These are phyloP conservation scores for Poecilia gillii DNA, from an alignment of 2,797 vertebrate species.

Conservation along the genomic window DNA sequence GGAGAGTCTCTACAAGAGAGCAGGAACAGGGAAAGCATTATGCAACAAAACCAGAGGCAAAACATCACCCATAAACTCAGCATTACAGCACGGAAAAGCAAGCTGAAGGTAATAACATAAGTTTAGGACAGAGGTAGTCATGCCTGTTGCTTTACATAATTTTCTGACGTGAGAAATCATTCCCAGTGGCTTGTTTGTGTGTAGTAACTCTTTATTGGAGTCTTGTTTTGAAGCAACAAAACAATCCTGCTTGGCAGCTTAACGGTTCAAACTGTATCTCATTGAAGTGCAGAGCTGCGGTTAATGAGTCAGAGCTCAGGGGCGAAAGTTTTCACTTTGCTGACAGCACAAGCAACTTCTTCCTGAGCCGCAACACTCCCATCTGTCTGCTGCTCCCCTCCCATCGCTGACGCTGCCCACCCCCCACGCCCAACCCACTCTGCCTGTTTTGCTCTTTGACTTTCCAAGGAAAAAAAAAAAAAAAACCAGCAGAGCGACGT, in stretches of 20 bases:
- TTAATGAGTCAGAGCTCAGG: conserved; percentile 44
- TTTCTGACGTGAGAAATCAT: conserved; percentile 27
- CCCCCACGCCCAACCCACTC: not conserved
- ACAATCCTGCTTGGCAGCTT: conserved; percentile 8
- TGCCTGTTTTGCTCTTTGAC: conserved; percentile 5
- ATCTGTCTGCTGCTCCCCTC: conserved; percentile 16
- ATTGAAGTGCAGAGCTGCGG: conserved; percentile 29
- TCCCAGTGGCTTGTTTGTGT: conserved; percentile 29
- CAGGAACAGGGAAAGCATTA: conserved; percentile 17
- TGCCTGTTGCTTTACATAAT: conserved; percentile 3
- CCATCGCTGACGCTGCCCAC: not conserved
- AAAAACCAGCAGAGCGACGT: conserved; percentile 5
- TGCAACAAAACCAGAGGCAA: conserved; percentile 17
- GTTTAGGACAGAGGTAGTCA: conserved; percentile 9
- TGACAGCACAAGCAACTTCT: conserved; percentile 29
- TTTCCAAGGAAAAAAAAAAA: conserved; percentile 16
- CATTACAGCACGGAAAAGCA: not conserved
- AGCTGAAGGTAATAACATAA: conserved; percentile 18
- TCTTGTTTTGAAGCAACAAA: conserved; percentile 17
- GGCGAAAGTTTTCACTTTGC: conserved; percentile 20
- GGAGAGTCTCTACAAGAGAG: conserved; percentile 43
- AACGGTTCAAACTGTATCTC: conserved; percentile 12
- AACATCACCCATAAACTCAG: conserved; percentile 5
- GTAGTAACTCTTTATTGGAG: conserved; percentile 13
- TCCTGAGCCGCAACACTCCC: conserved; percentile 44